phyloP scores from a whole-genome alignment of 1,140 invertebrate genomes.

The Drosophila nannoptera region DNA sequence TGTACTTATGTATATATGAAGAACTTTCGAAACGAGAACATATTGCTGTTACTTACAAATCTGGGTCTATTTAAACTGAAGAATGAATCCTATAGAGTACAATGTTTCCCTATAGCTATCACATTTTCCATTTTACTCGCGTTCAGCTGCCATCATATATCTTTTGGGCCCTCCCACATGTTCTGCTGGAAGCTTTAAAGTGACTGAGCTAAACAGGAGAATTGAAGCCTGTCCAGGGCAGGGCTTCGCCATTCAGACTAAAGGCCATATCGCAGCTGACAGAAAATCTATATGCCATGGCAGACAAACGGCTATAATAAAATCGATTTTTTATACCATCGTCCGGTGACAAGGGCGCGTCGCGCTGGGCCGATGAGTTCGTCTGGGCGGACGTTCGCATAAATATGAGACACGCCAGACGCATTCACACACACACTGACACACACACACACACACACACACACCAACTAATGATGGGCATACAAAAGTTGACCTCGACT shows the following conservation, averaged over 20 bases:
- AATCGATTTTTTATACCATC: slow-evolving; percentile 72
- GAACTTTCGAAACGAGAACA: too few relatives aligned
- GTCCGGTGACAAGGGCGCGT: slow-evolving; percentile 68
- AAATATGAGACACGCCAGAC: slow-evolving; percentile 44
- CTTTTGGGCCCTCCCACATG: slow-evolving; percentile 17
- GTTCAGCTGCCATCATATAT: not conserved
- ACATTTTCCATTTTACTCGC: too few relatives aligned
- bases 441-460: slow-evolving; percentile 26
- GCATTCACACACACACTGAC: slow-evolving; percentile 15
- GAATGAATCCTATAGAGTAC: too few relatives aligned
- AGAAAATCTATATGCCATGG: slow-evolving; percentile 68
- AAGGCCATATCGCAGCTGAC: slow-evolving; percentile 63
- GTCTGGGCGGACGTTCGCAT: slow-evolving; percentile 60
- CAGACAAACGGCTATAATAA: slow-evolving; percentile 68
- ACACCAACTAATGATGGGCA: slow-evolving; percentile 68
- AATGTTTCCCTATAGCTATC: too few relatives aligned
- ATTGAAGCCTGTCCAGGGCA: slow-evolving; percentile 59
- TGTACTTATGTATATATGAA: too few relatives aligned
- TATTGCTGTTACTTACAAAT: too few relatives aligned
- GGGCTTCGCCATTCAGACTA: slow-evolving; percentile 27
- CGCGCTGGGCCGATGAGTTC: slow-evolving; percentile 42
- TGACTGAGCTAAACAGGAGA: slow-evolving; percentile 32
- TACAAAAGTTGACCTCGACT: slow-evolving; percentile 79
- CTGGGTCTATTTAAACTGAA: too few relatives aligned
- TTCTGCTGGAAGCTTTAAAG: slow-evolving; percentile 37